Conservation (phyloP, 2,113 vertebrate genomes). For the Nicator chloris region DNA sequence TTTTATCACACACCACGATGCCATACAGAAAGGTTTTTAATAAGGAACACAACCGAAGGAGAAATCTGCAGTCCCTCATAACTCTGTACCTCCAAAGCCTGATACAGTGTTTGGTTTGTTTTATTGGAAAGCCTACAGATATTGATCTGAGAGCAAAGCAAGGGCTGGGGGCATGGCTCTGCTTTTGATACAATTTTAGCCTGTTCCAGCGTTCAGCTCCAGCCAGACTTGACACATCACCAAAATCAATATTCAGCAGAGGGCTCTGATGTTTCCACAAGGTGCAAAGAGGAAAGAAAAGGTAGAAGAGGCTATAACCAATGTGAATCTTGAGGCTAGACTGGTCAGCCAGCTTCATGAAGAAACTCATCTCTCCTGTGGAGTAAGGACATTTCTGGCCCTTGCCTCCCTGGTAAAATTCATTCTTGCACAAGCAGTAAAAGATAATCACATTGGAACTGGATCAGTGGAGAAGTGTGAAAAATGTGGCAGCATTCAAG, state of each 20-base stretch:
- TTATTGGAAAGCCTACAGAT: not conserved
- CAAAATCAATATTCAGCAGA: not conserved
- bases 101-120: not conserved
- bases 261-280: not conserved
- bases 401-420: not conserved
- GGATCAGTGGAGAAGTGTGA: constrained; percentile 51
- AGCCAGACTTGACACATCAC: not conserved
- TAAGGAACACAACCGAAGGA: not conserved
- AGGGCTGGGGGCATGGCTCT: not conserved
- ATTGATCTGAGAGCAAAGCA: not conserved
- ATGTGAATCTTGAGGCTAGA: not conserved
- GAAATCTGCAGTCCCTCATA: not conserved
- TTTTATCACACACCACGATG: not conserved
- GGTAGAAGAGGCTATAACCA: not conserved
- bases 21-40: not conserved
- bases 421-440: not conserved
- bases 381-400: not conserved
- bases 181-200: not conserved
- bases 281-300: not conserved
- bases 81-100: not conserved
- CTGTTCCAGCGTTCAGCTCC: not conserved
- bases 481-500: constrained; percentile 46
- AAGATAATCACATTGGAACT: constrained; percentile 54
- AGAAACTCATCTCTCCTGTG: not conserved
- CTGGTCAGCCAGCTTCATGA: not conserved